These are phyloP conservation scores for Melanitta fusca DNA, from an alignment of 2,797 vertebrate species.

Conservation along the genomic window DNA sequence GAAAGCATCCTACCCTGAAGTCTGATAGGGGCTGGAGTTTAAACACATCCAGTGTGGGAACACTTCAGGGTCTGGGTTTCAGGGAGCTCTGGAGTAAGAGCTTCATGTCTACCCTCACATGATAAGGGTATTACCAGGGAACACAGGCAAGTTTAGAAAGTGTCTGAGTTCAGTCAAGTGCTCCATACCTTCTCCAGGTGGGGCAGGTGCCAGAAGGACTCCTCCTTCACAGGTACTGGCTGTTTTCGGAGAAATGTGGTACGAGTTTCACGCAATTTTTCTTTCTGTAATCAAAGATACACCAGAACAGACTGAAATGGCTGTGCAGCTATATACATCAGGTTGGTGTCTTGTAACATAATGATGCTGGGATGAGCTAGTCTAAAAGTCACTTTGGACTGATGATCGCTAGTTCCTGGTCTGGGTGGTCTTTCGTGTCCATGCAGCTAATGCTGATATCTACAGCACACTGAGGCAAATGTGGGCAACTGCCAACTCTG, in stretches of 20 bases:
- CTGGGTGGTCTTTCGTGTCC: neutral
- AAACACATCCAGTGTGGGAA: accelerated
- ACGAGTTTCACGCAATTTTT: conserved; percentile 73
- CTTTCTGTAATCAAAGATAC: conserved; percentile 45
- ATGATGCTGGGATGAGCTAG: neutral
- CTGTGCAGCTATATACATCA: neutral
- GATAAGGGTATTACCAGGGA: neutral
- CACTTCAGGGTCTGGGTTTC: accelerated
- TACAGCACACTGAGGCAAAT: neutral
- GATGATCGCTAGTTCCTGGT: neutral
- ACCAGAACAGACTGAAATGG: accelerated
- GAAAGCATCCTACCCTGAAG: neutral
- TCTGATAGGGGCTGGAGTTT: neutral
- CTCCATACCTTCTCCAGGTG: conserved; percentile 82
- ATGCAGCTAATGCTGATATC: neutral
- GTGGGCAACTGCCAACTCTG: neutral
- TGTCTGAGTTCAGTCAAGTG: accelerated
- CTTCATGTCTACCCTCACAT: neutral
- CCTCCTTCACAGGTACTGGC: conserved; percentile 37
- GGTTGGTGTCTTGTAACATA: accelerated
- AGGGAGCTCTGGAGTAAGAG: neutral
- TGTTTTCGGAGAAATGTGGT: conserved; percentile 79
- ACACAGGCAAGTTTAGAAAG: neutral
- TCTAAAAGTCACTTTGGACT: neutral
- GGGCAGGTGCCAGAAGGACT: conserved; percentile 81